Percentiles rank a stretch among this genome's conserved stretches.
These are phyloP conservation scores for Stenurella melanura DNA, from an alignment of 2,888 invertebrate species.

Conservation along the genomic window DNA sequence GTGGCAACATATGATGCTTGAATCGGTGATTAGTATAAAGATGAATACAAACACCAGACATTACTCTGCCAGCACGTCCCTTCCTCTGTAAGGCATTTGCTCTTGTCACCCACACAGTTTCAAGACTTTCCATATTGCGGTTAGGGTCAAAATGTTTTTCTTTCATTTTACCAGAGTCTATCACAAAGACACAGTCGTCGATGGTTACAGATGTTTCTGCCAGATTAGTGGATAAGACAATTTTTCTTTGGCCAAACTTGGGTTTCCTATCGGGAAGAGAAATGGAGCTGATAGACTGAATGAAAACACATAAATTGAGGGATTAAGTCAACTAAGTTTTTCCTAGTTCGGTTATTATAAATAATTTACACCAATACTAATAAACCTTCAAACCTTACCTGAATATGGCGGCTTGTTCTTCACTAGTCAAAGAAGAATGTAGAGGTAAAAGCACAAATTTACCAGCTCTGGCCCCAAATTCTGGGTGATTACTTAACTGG, in stretches of 20 bases:
- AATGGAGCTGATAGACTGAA: neutral
- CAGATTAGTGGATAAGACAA: constrained; percentile 92
- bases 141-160: constrained; percentile 89
- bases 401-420: constrained; percentile 87
- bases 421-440: constrained; percentile 89
- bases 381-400: constrained; percentile 66
- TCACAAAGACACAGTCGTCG: constrained; percentile 95
- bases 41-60: constrained; percentile 91
- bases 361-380: neutral
- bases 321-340: too few relatives aligned
- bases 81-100: constrained; percentile 93
- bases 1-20: constrained; percentile 79
- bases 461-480: constrained; percentile 79
- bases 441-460: constrained; percentile 86
- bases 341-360: too few relatives aligned
- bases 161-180: constrained; percentile 95
- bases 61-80: constrained; percentile 93
- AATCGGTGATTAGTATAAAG: constrained; percentile 87
- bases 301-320: too few relatives aligned
- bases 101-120: constrained; percentile 91
- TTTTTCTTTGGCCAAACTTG: constrained; percentile 85
- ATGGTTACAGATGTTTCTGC: constrained; percentile 98
- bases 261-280: constrained; percentile 75
- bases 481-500: constrained; percentile 79
- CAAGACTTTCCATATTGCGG: constrained; percentile 90